phyloP scores from a whole-genome alignment of 2,113 vertebrate species.

The Hippocampus zosterae region DNA sequence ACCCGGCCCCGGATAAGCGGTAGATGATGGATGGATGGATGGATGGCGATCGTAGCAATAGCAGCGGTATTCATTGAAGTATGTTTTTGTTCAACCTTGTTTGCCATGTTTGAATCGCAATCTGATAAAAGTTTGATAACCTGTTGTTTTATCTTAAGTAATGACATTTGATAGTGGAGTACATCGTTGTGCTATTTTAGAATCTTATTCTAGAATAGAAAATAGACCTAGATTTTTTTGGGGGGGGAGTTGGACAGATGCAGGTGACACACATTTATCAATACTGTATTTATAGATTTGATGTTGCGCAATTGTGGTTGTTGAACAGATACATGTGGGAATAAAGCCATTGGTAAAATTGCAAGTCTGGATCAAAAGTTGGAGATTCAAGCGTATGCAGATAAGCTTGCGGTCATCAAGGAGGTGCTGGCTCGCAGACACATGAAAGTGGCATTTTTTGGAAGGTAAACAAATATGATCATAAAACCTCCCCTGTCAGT shows the following conservation, averaged over 20 bases:
- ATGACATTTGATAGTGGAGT: background rate
- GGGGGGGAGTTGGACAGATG: no score
- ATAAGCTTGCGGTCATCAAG: slow-evolving; percentile 82
- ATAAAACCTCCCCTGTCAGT: background rate
- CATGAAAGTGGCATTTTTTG: slow-evolving; percentile 99
- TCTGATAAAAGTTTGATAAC: background rate
- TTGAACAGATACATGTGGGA: slow-evolving; percentile 77
- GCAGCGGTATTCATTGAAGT: background rate
- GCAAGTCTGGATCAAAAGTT: slow-evolving; percentile 76
- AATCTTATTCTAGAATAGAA: background rate
- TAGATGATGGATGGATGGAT: no score
- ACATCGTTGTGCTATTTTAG: background rate
- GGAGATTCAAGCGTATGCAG: slow-evolving; percentile 80
- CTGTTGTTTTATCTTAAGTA: background rate
- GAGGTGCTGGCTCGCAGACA: slow-evolving; percentile 90
- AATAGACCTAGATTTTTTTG: background rate
- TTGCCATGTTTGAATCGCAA: background rate
- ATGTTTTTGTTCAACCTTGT: background rate
- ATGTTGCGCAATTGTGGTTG: slow-evolving; percentile 1
- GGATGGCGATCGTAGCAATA: background rate
- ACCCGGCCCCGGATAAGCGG: no score
- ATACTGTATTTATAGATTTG: background rate
- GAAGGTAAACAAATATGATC: slow-evolving; percentile 76
- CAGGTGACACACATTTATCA: background rate
- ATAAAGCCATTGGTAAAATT: slow-evolving; percentile 79